Evolutionary conservation across 2,888 invertebrate species (phyloP).

Genomic region (Galerucella calmariensis): DNA sequence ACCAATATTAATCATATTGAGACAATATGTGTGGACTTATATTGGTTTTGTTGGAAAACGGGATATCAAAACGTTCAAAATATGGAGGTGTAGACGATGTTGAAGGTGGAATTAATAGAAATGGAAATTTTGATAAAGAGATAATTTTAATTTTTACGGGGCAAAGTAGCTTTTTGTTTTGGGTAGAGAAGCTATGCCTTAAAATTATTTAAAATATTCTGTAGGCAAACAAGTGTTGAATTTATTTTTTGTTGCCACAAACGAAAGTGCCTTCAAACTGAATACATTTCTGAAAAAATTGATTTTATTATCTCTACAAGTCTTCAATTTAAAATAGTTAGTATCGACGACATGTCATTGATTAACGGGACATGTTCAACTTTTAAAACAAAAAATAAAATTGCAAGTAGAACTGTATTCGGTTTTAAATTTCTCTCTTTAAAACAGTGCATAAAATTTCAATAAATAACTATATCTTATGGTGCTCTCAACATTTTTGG

Average conservation of each 20-base stretch:
- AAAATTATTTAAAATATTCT: neutral
- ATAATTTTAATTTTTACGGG: no score
- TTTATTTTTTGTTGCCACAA: constrained; percentile 1
- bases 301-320: neutral
- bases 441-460: neutral
- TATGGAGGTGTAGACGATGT: no score
- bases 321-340: neutral
- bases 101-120: no score
- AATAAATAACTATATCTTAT: constrained; percentile 1
- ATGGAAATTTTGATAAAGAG: no score
- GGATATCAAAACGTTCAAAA: no score
- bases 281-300: constrained; percentile 9
- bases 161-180: no score
- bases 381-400: no score
- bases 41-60: no score
- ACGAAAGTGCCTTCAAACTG: neutral
- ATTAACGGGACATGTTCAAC: no score
- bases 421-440: neutral
- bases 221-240: neutral
- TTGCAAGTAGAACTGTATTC: neutral
- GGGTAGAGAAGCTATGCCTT: neutral
- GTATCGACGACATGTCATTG: no score
- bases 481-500: neutral
- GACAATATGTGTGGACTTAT: no score
- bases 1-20: no score